Base-by-base conservation (phyloP, 2,888 invertebrate genomes). In the Coleophora deauratella region DNA sequence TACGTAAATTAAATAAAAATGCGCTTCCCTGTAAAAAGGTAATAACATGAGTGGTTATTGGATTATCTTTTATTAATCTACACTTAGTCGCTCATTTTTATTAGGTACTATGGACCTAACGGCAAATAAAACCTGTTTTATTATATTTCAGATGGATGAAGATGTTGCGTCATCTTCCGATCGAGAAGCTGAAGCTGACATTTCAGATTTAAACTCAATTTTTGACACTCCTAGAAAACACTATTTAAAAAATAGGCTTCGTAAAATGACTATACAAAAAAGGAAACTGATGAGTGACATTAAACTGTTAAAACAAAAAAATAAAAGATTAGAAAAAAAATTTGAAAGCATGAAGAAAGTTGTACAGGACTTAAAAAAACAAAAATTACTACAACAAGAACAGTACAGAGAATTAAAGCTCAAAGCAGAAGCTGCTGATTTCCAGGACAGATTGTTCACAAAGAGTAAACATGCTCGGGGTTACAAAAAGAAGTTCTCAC, bases 61-160 rank as follows among this genome's bases (percentile, higher is more conserved):
- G n/a, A n/a, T n/a, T n/a, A n/a, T n/a, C n/a, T n/a, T n/a, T n/a
- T n/a, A n/a, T n/a, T 21, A 21, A 21, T 21, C 21, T 21, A 21
- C 21, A 21, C 21, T 21, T 21, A 21, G 21, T 3, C 21, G 3
- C 3, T 21, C 21, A n/a, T n/a, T n/a, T n/a, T 21, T 21, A 21
- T 21, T 21, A 21, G 21, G 6, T 4, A 21, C 21, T 21, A 21
- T 21, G 3, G 21, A 6, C 3, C 6, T 21, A 21, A 3, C 21
- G 6, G 21, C 21, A 4, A 21, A 6, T 21, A n/a, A n/a, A n/a
- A n/a, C 6, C 21, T 4, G 21, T 21, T 21, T 21, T 21, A 21
- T 21, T 62, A 6, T 61, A 62, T 27, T 59, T 62, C 44, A 46
- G 54, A n/a, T n/a, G n/a, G n/a, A n/a, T n/a, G n/a, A n/a, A n/a